Conservation (phyloP, 1,140 invertebrate species). For the Drosophila sechellia region DNA sequence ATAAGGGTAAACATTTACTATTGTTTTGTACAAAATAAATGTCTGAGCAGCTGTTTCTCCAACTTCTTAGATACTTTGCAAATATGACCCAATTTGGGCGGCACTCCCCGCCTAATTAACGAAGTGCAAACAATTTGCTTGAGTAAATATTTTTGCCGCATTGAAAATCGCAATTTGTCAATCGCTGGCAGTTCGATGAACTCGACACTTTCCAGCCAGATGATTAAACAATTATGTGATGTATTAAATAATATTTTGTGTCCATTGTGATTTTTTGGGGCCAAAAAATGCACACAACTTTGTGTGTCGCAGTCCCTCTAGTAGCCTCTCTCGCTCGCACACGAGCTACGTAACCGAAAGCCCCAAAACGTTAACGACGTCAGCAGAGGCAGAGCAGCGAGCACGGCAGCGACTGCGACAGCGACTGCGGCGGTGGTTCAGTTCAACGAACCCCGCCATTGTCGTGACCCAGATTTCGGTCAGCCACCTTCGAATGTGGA, state of each 20-base stretch:
- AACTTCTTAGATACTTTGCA: constrained; percentile 1
- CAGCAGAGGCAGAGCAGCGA: constrained; percentile 23
- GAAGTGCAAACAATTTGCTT: constrained; percentile 32
- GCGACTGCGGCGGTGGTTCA: constrained; percentile 68
- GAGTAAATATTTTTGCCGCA: constrained; percentile 40
- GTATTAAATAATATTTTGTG: constrained; percentile 73
- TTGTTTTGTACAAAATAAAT: neutral
- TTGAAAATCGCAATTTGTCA: neutral
- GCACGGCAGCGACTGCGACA: constrained; percentile 57
- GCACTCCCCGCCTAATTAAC: constrained; percentile 52
- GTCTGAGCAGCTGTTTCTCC: neutral
- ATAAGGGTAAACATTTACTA: too few species aligned
- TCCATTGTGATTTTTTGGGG: constrained; percentile 62
- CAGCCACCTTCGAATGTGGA: constrained; percentile 84
- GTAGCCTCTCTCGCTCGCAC: constrained; percentile 24
- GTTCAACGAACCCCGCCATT: constrained; percentile 85
- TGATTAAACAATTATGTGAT: constrained; percentile 48
- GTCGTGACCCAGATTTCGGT: constrained; percentile 85
- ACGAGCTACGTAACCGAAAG: constrained; percentile 72
- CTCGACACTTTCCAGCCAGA: constrained; percentile 13
- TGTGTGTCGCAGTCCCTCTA: neutral
- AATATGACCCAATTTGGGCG: constrained; percentile 23
- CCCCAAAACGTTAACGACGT: constrained; percentile 57
- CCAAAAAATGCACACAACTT: constrained; percentile 46
- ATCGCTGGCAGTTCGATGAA: constrained; percentile 15